Evolutionary conservation across 2,888 invertebrate species (phyloP), one percentile per base, ranked within the genome.

Genomic region (Tricholauxania praeusta): DNA sequence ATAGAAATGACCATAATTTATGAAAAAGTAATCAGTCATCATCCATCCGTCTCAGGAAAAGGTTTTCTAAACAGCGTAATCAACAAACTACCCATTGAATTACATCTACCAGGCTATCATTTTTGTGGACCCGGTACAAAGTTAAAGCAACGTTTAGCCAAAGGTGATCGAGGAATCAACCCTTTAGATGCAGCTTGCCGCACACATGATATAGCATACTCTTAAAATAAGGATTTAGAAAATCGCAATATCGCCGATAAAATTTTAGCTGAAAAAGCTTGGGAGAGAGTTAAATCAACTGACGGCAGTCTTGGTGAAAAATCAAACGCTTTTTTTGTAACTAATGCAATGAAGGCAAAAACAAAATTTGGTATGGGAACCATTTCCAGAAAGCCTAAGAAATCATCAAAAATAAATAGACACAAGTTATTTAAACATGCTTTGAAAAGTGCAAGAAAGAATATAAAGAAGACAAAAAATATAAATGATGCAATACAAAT

Each of bases 301-400:
- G 65, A 76, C 52, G 70, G 64, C 55, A 63, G 47, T 52, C 39
- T 64, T 12, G 57, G 70, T 62, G 73, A 74, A 72, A 71, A 68
- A 49, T 39, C 73, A 71, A 75, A 51, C 65, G 68, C 72, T 14
- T 68, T 62, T 47, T 57, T 74, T 22, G 74, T 76, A 8, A 67
- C 67, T 19, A 74, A 74, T 22, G 66, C 71, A 32, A 78, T 78
- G 78, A 76, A 75, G 32, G 48, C 74, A 17, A 78, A 78, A 74
- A 48, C 66, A 14, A 74, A 70, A 71, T 57, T 76, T 52, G 76
- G 76, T 22, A 72, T 78, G 73, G 76, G 76, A 7, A 70, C 51
- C 51, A 59, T 55, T 52, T 32, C 51, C 51, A 72, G 49, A n/a
- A 70, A 17, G 52, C 60, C 5, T 10, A 68, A 63, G n/a, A 68